These are phyloP conservation scores for Adelges cooleyi DNA, from an alignment of 1,140 invertebrate genomes.

Conservation along the genomic window DNA sequence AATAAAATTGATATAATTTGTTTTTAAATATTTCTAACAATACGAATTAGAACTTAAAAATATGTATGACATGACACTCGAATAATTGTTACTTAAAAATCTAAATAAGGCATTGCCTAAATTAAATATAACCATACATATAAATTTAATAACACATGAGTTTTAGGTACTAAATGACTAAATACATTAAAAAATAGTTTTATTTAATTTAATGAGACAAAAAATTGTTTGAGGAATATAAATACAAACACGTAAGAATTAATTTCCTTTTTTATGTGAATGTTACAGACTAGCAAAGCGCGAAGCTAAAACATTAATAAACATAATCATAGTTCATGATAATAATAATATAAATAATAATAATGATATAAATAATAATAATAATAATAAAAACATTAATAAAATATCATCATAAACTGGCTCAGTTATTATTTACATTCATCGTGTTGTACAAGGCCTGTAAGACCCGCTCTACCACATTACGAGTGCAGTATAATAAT, in stretches of 20 bases:
- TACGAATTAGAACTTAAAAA: neutral
- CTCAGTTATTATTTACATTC: slow-evolving; percentile 18
- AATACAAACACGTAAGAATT: neutral
- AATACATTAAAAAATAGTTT: neutral
- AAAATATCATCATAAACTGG: slow-evolving; percentile 8
- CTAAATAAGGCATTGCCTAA: neutral
- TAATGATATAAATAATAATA: slow-evolving; percentile 15
- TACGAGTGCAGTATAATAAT: neutral
- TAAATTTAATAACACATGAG: neutral
- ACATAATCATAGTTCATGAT: slow-evolving; percentile 1
- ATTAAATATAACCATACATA: neutral
- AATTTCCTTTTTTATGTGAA: neutral
- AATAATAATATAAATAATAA: neutral
- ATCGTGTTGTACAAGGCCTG: neutral
- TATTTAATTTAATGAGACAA: neutral
- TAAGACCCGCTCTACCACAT: neutral
- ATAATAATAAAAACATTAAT: slow-evolving; percentile 3
- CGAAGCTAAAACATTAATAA: neutral
- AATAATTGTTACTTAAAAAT: neutral
- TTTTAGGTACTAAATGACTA: slow-evolving; percentile 5
- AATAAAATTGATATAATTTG: too few species aligned
- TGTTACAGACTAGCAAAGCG: slow-evolving; percentile 6
- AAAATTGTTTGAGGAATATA: slow-evolving; percentile 5
- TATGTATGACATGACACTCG: neutral
- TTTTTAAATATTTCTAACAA: too few species aligned